Evolutionary conservation across 2,113 vertebrate species (phyloP).

Genomic region (Paracanthobrama guichenoti): DNA sequence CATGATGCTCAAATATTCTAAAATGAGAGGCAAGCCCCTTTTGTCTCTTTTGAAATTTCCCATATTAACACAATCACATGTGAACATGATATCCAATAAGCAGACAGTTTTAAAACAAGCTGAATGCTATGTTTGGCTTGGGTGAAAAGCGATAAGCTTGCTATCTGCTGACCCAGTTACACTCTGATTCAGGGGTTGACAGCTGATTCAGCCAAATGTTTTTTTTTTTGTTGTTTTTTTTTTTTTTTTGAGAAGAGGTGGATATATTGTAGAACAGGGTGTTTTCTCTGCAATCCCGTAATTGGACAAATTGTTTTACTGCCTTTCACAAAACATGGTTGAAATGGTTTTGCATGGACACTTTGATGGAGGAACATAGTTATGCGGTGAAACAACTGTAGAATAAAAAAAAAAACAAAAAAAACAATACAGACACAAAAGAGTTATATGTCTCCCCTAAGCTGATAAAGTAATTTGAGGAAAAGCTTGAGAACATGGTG

Average conservation of each 20-base stretch:
- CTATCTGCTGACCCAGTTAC: constrained; percentile 26
- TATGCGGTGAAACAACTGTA: constrained; percentile 69
- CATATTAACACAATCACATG: neutral
- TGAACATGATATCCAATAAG: neutral
- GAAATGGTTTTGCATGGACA: constrained; percentile 59
- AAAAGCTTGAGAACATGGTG: neutral
- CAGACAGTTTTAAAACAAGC: constrained; percentile 46
- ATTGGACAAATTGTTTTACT: constrained; percentile 71
- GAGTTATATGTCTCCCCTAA: constrained; percentile 38
- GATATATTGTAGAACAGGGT: constrained; percentile 38
- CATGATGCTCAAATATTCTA: neutral
- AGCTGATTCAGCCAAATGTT: constrained; percentile 32
- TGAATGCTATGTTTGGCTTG: constrained; percentile 35
- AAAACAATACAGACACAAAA: constrained; percentile 38
- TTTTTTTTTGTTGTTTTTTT: constrained; percentile 9
- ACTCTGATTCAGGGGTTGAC: neutral
- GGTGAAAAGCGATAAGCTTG: constrained; percentile 41
- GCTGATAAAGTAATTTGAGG: constrained; percentile 30
- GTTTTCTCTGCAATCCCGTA: constrained; percentile 64
- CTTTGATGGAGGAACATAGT: constrained; percentile 72
- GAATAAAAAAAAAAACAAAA: constrained; percentile 47
- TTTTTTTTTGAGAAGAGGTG: neutral
- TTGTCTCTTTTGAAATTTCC: neutral
- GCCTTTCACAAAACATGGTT: constrained; percentile 56
- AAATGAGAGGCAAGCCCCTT: constrained; percentile 8